Base-by-base conservation (phyloP, 37 sponge, comb jelly and placozoan species). In the Diacarnus erythraeanus region DNA sequence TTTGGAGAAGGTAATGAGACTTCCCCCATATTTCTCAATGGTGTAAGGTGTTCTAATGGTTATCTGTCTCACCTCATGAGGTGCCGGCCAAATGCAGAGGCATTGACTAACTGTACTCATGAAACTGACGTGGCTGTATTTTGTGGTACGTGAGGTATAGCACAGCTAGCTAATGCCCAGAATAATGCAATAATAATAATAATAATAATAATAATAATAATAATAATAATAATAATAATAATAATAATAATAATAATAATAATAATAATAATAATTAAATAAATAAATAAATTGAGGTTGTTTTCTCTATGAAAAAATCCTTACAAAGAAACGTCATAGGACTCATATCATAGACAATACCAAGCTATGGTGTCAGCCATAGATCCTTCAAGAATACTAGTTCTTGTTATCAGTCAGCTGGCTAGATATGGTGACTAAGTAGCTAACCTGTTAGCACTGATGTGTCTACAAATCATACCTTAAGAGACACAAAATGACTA, bases 21-120 rank as follows among this genome's bases (percentile, higher is more conserved):
- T 10, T n/a, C 12, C 22, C 71, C 71, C 15, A 71, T 71, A 37
- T 40, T 42, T 27, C 43, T 71, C 2, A 10, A 42, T 2, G 71
- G 43, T 23, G 26, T 71, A 8, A 22, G 22, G 43, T 71, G 71
- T 27, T 71, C 71, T 4, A 21, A 20, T 12, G 25, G 43, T 38
- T 22, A 40, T 10, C 27, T 71, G 23, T 71, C 43, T 2, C 71
- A 71, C 36, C 23, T 71, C 43, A 71, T 71, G 71, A 40, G 71
- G n/a, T 71, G 71, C 36, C 22, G 27, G 23, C 43, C 27, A 12
- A 10, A 37, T 35, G 17, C 66, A 65, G 66, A 65, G 31, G 29
- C 31, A 30, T 12, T 35, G 33, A 30, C 2, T 12, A 30, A 30
- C 66, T 65, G 66, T 35, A 65, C 33, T 6, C 66, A 65, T 31